Base-by-base conservation (phyloP, 2,797 vertebrate species). In the Sphenodon punctatus region DNA sequence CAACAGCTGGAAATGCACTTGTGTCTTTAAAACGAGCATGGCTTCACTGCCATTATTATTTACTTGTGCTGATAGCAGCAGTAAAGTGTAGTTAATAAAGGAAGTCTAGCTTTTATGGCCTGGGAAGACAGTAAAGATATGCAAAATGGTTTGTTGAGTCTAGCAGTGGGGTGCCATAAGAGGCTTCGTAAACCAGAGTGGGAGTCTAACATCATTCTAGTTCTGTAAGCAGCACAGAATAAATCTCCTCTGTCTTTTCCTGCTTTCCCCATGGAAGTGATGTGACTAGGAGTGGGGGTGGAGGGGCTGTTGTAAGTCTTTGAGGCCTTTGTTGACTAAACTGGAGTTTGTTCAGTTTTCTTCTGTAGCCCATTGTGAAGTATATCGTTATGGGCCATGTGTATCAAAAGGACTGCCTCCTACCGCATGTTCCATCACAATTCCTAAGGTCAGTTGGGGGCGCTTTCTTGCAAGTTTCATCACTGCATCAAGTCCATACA, bases 61-160 rank as follows among this genome's bases (percentile, higher is more conserved):
- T 83, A 78, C 76, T 86, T 89, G 84, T 91, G 80, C 80, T 66
- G 75, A 87, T 79, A 91, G 80, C 75, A 79, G 85, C 86, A 90
- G 87, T 91, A 90, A 93, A 84, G 85, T 65, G 67, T 83, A 87
- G 82, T 87, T 92, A 91, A 93, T 90, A 93, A 94, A 91, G 86
- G 82, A 87, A 88, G 91, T 79, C 49, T 86, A 86, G 90, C 42
- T 88, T 93, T 91, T 93, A 92, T 89, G 75, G 78, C 74, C 80
- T 85, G 79, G 82, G 73, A 87, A 90, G 85, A 79, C 82, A 78
- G 85, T 86, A 93, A 93, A 89, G 92, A 88, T 70, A 93, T 90
- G 90, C 89, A 93, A 92, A 94, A 91, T 84, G 89, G 85, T 87
- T 93, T 92, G 90, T 92, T 91, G 92, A 91, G 91, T 92, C 85